These are phyloP conservation scores for Kradibia gibbosae DNA, from an alignment of 1,140 invertebrate genomes.

Conservation along the genomic window DNA sequence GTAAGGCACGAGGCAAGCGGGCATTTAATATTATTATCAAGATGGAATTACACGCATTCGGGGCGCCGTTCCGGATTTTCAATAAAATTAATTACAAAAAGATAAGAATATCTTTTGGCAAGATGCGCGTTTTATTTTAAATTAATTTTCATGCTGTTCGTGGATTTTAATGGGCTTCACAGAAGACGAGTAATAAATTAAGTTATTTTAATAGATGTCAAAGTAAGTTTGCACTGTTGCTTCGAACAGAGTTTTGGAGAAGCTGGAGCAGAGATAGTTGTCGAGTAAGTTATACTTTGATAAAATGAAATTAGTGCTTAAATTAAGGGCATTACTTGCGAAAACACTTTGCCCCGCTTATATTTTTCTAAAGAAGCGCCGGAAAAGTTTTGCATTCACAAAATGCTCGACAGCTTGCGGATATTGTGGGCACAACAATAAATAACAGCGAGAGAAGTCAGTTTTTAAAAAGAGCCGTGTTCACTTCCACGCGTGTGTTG, in stretches of 20 bases:
- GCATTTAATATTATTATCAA: neutral
- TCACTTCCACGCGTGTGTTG: neutral
- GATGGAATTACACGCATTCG: too few relatives aligned
- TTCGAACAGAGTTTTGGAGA: neutral
- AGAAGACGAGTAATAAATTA: neutral
- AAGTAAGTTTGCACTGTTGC: neutral
- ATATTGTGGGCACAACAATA: neutral
- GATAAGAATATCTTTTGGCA: too few relatives aligned
- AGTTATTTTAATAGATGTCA: slow-evolving; percentile 15
- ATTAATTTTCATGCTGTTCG: neutral
- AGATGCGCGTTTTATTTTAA: too few relatives aligned
- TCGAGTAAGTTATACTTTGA: slow-evolving; percentile 6
- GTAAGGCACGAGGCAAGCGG: neutral
- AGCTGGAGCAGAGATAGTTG: neutral
- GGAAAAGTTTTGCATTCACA: neutral
- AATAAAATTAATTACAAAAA: too few relatives aligned
- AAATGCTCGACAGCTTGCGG: neutral
- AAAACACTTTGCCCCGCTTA: neutral
- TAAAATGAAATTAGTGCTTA: slow-evolving; percentile 27
- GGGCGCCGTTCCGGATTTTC: too few relatives aligned
- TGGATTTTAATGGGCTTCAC: neutral
- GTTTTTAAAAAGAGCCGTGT: too few relatives aligned
- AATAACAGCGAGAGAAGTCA: neutral
- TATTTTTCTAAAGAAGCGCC: neutral
- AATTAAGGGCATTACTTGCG: slow-evolving; percentile 6